Conservation (phyloP, 2,113 vertebrate species). For the Calidris pugnax region DNA sequence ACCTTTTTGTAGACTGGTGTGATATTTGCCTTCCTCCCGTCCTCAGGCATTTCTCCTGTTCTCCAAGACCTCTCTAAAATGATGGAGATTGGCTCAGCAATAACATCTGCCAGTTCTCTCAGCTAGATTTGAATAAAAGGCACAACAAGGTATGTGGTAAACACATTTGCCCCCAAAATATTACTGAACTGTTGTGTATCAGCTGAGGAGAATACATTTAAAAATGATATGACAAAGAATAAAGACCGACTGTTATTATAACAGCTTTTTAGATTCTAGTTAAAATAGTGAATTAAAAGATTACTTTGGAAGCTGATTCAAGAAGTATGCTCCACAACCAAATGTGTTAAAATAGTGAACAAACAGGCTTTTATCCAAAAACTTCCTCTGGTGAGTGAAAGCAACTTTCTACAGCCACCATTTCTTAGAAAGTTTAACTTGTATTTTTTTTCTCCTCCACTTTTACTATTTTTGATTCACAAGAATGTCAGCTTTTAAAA, state of each 20-base stretch:
- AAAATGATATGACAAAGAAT: not conserved
- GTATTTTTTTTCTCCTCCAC: not conserved
- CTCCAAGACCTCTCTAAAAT: no score
- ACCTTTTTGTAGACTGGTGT: no score
- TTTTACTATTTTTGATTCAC: not conserved
- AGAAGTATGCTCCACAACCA: not conserved
- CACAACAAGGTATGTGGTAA: not conserved
- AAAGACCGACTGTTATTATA: not conserved
- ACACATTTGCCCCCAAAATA: not conserved
- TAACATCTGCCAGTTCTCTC: not conserved
- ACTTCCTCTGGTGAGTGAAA: not conserved
- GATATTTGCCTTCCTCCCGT: no score
- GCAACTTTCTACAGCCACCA: not conserved
- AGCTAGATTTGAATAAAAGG: not conserved
- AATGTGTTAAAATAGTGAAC: not conserved
- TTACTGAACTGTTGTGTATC: not conserved
- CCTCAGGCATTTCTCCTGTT: no score
- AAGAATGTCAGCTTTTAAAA: slow-evolving; percentile 41
- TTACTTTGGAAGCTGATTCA: not conserved
- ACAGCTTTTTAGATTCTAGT: not conserved
- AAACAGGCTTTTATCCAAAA: not conserved
- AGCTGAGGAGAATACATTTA: not conserved
- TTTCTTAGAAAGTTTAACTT: not conserved
- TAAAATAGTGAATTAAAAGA: not conserved
- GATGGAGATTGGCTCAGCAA: no score